Base-by-base conservation (phyloP, 2,888 invertebrate genomes). In the Pristionchus entomophagus region DNA sequence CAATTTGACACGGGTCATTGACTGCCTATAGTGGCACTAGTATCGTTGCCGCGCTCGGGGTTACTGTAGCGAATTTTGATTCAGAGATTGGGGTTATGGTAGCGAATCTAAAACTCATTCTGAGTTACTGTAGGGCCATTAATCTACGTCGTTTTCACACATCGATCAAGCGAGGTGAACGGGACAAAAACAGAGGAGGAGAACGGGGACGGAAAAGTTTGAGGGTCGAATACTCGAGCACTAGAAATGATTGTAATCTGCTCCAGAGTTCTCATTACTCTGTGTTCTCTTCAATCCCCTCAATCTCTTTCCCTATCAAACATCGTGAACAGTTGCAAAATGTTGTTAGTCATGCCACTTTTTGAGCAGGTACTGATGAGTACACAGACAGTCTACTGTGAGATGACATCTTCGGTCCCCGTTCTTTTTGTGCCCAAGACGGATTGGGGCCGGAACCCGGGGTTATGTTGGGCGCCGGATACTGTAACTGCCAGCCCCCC, bases 401-500 rank as follows among this genome's bases (percentile, higher is more conserved):
- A n/a, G n/a, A n/a, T n/a, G n/a, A n/a, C n/a, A n/a, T n/a, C n/a
- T n/a, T n/a, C n/a, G n/a, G n/a, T n/a, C n/a, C n/a, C n/a, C 14
- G 22, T 53, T 53, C 51, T 14, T 4, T 53, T 53, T 17, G 19
- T 53, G 51, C 51, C 22, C 51, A 12, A 53, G 51, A 53, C 17
- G 4, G 22, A 53, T 53, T 14, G 22, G 17, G n/a, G n/a, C 2
- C 22, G 10, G 65, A 22, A 65, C 65, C 35, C 6, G 65, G 35
- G 17, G 14, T 65, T 22, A 19, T 10, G 17, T 0, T n/a, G n/a
- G n/a, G n/a, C n/a, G n/a, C n/a, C n/a, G 62, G 17, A 3, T 65
- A 65, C 65, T 17, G 65, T 65, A 65, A 65, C 19, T 65, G 65
- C 65, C 65, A 65, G 65, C 65, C 65, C 65, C 65, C 32, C 38